Conservation (phyloP, 2,113 vertebrate genomes). For the Catharus bicknelli region DNA sequence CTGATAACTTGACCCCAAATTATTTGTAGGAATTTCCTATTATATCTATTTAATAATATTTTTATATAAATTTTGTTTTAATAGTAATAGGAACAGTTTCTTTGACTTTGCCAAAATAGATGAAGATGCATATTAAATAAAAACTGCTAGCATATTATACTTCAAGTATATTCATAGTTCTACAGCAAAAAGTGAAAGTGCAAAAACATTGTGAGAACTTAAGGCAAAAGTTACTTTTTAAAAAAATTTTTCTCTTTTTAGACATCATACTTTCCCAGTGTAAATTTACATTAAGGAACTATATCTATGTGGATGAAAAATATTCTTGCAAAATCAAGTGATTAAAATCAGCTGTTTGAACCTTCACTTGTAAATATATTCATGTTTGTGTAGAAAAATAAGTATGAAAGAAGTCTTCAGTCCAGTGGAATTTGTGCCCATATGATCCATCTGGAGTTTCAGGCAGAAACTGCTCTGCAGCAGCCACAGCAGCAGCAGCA, state of each 20-base stretch:
- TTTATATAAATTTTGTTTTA: neutral
- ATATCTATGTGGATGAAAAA: neutral
- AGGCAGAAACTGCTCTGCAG: neutral
- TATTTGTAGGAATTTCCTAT: neutral
- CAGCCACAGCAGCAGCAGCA: neutral
- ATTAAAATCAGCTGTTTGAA: neutral
- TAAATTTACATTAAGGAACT: neutral
- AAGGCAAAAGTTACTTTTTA: neutral
- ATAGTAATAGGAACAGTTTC: neutral
- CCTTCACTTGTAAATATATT: neutral
- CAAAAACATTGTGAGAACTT: neutral
- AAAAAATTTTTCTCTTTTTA: neutral
- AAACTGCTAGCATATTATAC: fast-evolving
- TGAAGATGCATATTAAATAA: neutral
- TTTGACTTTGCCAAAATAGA: neutral
- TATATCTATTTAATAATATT: neutral
- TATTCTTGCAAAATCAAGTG: neutral
- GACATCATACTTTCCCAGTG: neutral
- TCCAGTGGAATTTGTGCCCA: neutral
- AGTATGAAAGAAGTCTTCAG: neutral
- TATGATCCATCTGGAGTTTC: neutral
- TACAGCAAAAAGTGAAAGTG: neutral
- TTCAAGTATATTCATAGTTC: neutral
- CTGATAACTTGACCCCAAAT: neutral
- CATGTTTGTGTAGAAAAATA: neutral